A percentile compares a stretch with the other conserved stretches of the same genome.
Conservation (phyloP, 2,888 invertebrate genomes). For the Polydrusus tereticollis region DNA sequence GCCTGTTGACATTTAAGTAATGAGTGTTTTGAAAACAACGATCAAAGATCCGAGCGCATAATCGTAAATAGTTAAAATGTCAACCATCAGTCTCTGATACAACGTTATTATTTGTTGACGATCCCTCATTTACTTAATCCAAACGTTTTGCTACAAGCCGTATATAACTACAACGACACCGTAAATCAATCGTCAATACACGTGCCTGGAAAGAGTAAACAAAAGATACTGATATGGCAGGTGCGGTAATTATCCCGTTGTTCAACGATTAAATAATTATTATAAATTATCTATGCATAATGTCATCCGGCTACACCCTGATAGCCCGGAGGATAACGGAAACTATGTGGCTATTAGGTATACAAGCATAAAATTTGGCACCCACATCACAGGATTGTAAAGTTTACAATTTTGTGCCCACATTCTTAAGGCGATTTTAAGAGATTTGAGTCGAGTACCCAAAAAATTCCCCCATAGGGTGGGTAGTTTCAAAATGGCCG, state of each 20-base stretch:
- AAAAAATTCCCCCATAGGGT: too few relatives aligned
- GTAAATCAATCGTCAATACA: constrained; percentile 25
- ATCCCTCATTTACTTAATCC: constrained; percentile 38
- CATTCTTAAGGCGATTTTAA: too few relatives aligned
- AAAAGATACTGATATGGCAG: constrained; percentile 12
- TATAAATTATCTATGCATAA: constrained; percentile 4
- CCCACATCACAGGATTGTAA: too few relatives aligned
- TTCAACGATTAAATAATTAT: background rate
- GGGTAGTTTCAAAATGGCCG: too few relatives aligned
- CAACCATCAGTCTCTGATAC: constrained; percentile 28
- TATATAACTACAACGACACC: constrained; percentile 28
- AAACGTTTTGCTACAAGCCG: constrained; percentile 20
- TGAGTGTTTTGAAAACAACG: constrained; percentile 36
- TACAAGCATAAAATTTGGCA: too few relatives aligned
- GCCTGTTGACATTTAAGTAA: constrained; percentile 34
- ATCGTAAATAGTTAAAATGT: constrained; percentile 35
- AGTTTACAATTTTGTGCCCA: too few relatives aligned
- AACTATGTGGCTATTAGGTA: too few relatives aligned
- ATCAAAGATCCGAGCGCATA: constrained; percentile 31
- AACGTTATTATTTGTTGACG: constrained; percentile 41
- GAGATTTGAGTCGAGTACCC: too few relatives aligned
- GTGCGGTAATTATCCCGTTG: constrained; percentile 9
- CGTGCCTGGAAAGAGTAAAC: constrained; percentile 25
- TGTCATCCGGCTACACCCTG: background rate
- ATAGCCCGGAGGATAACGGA: too few relatives aligned